These are phyloP conservation scores for Phaethon lepturus DNA, from an alignment of 2,113 vertebrate species.

Conservation along the genomic window DNA sequence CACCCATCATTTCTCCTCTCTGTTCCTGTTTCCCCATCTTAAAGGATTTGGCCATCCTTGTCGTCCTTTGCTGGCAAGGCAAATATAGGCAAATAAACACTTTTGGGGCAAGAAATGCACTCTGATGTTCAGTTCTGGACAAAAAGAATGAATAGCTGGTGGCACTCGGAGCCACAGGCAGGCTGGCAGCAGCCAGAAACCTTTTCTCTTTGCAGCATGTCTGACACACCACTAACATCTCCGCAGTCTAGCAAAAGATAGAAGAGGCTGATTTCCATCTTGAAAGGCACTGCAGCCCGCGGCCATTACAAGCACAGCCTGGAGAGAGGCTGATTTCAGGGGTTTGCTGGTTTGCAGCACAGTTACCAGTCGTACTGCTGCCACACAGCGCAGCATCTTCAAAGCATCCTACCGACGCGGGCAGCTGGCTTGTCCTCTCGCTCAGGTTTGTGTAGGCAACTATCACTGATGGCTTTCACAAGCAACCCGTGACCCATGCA, in stretches of 20 bases:
- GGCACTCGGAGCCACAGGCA: not conserved
- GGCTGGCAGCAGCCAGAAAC: not conserved
- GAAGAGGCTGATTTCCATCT: not conserved
- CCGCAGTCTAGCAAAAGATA: not conserved
- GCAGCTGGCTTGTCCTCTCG: accelerated
- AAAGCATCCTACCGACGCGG: not conserved
- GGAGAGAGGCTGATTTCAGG: not conserved
- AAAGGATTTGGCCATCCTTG: not conserved
- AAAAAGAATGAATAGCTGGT: not conserved
- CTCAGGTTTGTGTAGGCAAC: not conserved
- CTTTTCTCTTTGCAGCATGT: not conserved
- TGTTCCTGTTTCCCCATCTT: not conserved
- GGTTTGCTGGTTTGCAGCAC: not conserved
- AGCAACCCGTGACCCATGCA: accelerated
- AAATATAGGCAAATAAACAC: not conserved
- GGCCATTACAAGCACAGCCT: constrained; percentile 21
- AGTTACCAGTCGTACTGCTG: not conserved
- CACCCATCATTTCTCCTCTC: not conserved
- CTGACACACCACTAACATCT: not conserved
- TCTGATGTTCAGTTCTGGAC: not conserved
- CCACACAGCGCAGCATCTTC: not conserved
- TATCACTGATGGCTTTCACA: not conserved
- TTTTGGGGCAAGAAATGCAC: not conserved
- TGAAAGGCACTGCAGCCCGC: not conserved
- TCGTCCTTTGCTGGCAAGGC: not conserved